phyloP scores from a whole-genome alignment of 2,797 vertebrate genomes.

The Borostomias antarcticus region DNA sequence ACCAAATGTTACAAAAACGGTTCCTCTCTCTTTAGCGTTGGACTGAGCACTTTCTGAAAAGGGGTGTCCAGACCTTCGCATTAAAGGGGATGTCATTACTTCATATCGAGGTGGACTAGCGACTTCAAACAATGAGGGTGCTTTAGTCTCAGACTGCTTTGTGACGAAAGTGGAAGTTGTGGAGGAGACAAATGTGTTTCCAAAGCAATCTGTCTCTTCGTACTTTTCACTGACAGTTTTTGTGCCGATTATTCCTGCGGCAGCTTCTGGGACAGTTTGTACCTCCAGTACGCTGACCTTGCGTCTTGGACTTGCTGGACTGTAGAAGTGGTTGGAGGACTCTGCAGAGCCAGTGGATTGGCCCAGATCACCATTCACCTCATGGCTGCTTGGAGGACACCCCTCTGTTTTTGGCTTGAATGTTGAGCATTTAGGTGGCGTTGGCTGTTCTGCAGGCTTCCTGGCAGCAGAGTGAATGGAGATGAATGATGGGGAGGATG shows the following conservation, averaged over 20 bases:
- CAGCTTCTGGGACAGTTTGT: constrained; percentile 73
- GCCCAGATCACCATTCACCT: constrained; percentile 24
- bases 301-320: constrained; percentile 62
- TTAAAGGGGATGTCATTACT: constrained; percentile 73
- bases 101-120: constrained; percentile 71
- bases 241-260: constrained; percentile 75
- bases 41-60: constrained; percentile 64
- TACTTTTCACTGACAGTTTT: constrained; percentile 85
- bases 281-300: constrained; percentile 83
- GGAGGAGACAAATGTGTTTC: constrained; percentile 81
- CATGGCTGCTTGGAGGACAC: constrained; percentile 12
- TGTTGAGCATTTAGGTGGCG: constrained; percentile 46
- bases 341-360: constrained; percentile 29
- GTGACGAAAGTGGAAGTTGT: constrained; percentile 82
- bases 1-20: constrained; percentile 77
- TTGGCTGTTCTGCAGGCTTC: constrained; percentile 74
- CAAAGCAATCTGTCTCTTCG: constrained; percentile 82
- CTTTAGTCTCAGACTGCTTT: constrained; percentile 79
- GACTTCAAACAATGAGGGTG: constrained; percentile 68
- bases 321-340: constrained; percentile 42
- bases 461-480: constrained; percentile 87
- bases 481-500: constrained; percentile 88
- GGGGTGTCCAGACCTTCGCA: constrained; percentile 62
- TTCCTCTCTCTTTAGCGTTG: constrained; percentile 68
- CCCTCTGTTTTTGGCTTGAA: constrained; percentile 51